Evolutionary conservation across 2,113 vertebrate genomes (phyloP), one percentile per base, ranked within the genome.

Genomic region (Ancistrus triradiatus): DNA sequence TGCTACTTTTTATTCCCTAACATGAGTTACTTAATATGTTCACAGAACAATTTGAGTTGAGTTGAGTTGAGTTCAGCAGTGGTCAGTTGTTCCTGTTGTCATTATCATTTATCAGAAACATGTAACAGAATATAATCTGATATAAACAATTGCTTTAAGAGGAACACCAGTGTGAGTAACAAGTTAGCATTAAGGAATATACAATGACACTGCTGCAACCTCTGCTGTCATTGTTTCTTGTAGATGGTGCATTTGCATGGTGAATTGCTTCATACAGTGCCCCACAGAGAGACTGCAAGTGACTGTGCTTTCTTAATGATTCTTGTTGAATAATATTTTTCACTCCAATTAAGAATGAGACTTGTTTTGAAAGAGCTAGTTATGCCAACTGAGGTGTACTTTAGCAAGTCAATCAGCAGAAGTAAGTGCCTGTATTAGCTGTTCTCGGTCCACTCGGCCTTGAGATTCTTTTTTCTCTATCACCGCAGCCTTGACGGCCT

Each of bases 401-500:
- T 72, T 53, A 72, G 69, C 46, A 63, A 68, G 68, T 68, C 65
- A 68, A 55, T 72, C 65, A 74, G 52, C 33, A 56, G 61, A 65
- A 65, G 55, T 68, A 69, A 71, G 53, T 68, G 50, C 43, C 46
- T 69, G 48, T 76, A 58, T 75, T 74, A 72, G 71, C 60, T 74
- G 72, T 68, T n/a, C 56, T 49, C 66, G 60, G 61, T 48, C 44
- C 44, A 48, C 61, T 57, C 25, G 27, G 66, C 61, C 50, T 58
- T 19, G 42, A 73, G 74, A 70, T 59, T 68, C 47, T 55, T 27
- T 52, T 63, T 50, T 40, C 59, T 51, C 44, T 72, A 81, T 84
- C 76, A 70, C 75, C 68, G 72, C 78, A 73, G 78, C 78, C 73
- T 81, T 78, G 73, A 82, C 52, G 57, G 76, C 71, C 72, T 81